Conservation (phyloP, 2,113 vertebrate genomes). For the Camelus bactrianus region DNA sequence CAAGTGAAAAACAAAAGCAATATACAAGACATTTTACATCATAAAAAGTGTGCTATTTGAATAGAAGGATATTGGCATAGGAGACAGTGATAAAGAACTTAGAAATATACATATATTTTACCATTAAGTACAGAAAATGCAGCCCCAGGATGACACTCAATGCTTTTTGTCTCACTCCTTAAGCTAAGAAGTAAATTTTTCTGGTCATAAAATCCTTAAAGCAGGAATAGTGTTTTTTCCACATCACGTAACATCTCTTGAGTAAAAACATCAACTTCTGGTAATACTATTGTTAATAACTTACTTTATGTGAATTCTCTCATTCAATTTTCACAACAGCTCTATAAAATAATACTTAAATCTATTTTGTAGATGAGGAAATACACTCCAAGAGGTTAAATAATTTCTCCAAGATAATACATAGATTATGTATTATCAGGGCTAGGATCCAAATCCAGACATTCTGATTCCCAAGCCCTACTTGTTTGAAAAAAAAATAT, state of each 20-base stretch:
- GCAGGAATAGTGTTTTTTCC: neutral
- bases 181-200: neutral
- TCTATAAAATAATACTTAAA: neutral
- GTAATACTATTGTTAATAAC: neutral
- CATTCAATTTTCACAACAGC: neutral
- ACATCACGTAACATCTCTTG: neutral
- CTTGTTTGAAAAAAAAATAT: neutral
- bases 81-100: neutral
- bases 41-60: neutral
- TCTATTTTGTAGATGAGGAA: neutral
- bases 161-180: neutral
- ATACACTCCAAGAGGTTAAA: neutral
- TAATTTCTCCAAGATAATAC: neutral
- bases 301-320: neutral
- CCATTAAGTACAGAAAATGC: neutral
- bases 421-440: neutral
- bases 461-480: neutral
- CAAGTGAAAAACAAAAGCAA: neutral
- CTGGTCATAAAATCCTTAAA: conserved; percentile 29
- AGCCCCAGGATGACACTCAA: neutral
- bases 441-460: neutral
- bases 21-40: neutral
- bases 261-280: neutral
- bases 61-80: neutral
- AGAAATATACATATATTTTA: neutral